A percentile compares a stretch with the other conserved stretches of the same genome.
Evolutionary conservation across 1,140 invertebrate genomes (phyloP).

Genomic region (Samia ricini): DNA sequence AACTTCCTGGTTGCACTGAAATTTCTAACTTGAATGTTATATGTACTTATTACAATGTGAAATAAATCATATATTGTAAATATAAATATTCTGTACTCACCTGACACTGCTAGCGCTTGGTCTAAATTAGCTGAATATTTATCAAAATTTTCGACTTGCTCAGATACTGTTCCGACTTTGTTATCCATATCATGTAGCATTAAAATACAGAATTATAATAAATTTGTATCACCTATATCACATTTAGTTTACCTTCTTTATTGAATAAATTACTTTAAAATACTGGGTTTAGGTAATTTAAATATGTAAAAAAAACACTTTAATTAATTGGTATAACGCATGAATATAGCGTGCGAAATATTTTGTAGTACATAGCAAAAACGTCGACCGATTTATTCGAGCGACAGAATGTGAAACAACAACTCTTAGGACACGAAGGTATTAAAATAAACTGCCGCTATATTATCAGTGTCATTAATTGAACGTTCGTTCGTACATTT

Average conservation of each 20-base stretch:
- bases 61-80: too few relatives aligned
- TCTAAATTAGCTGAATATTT: slow-evolving; percentile 49
- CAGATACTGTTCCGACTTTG: slow-evolving; percentile 37
- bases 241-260: background rate
- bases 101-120: slow-evolving; percentile 47
- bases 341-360: background rate
- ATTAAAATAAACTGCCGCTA: background rate
- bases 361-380: background rate
- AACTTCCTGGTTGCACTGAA: too few relatives aligned
- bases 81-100: slow-evolving; percentile 25
- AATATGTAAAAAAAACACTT: background rate
- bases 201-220: background rate
- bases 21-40: too few relatives aligned
- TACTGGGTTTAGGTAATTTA: background rate
- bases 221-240: background rate
- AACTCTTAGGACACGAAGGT: background rate
- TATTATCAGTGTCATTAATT: slow-evolving; percentile 9
- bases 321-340: too few relatives aligned
- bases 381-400: slow-evolving; percentile 1
- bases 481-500: background rate
- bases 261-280: background rate
- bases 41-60: too few relatives aligned
- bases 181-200: slow-evolving; percentile 18
- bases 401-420: background rate
- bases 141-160: slow-evolving; percentile 31